Percentiles rank a stretch among this genome's conserved stretches.
These are phyloP conservation scores for Epinephelus coioides DNA, from an alignment of 2,797 vertebrate genomes.

Conservation along the genomic window DNA sequence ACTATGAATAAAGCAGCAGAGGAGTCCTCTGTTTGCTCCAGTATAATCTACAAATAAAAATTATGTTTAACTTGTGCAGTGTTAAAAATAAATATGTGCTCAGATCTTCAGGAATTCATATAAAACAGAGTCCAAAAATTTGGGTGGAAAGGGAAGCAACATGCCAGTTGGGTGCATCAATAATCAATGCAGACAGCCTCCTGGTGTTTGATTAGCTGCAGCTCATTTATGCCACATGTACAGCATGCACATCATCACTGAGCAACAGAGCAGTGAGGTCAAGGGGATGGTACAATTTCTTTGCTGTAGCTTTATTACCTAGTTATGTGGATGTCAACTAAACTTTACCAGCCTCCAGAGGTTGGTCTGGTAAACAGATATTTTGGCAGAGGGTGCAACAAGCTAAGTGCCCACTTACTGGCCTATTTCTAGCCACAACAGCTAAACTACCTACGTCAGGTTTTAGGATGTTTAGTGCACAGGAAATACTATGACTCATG, in stretches of 20 bases:
- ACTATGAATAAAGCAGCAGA: slow-evolving; percentile 19
- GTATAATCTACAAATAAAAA: slow-evolving; percentile 17
- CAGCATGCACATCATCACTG: neutral
- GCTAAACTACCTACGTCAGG: neutral
- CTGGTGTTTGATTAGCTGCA: slow-evolving; percentile 44
- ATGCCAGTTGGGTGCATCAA: neutral
- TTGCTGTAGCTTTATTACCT: no score
- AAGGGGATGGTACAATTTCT: neutral
- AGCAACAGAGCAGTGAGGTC: neutral
- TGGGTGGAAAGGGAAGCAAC: neutral
- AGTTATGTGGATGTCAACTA: neutral
- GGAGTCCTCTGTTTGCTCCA: neutral
- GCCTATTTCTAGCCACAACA: neutral
- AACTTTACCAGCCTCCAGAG: neutral
- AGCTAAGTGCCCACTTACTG: slow-evolving; percentile 3
- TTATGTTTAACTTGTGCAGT: no score
- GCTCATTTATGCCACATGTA: slow-evolving; percentile 29
- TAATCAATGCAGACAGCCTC: slow-evolving; percentile 28
- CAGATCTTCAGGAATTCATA: neutral
- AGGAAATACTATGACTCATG: neutral
- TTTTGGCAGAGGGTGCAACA: neutral
- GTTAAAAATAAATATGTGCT: neutral
- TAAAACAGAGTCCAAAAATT: neutral
- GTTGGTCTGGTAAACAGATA: neutral
- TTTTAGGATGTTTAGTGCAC: neutral